Base-by-base conservation (phyloP, 2,888 invertebrate species). In the Gryllus longicercus region DNA sequence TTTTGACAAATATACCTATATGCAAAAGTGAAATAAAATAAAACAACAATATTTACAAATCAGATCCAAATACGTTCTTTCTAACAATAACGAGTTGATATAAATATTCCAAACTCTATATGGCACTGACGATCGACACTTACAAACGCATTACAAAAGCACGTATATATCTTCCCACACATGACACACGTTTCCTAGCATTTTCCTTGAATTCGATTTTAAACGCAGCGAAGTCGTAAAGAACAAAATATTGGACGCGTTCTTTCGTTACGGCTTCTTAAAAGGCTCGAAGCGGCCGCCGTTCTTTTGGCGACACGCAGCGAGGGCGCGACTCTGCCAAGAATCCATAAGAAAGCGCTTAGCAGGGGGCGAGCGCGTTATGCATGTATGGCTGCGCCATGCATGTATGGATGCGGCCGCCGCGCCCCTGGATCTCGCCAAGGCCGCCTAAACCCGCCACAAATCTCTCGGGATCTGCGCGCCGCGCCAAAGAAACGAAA, bases 341-440 rank as follows among this genome's bases (percentile, higher is more conserved):
- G n/a, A 63, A n/a, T n/a, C n/a, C 63, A 63, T 63, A n/a, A 63
- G n/a, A 63, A 63, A 63, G 63, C n/a, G 63, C 63, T 63, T 63
- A 63, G 63, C 63, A 63, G n/a, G 14, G 63, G n/a, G 63, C 63
- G n/a, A 12, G 63, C n/a, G 63, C 63, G 16, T 63, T 63, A 63
- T 63, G 63, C 63, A 63, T 63, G 63, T 63, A 63, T 63, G 63
- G 63, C 38, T 8, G 8, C n/a, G 1, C n/a, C 63, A 63, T 63
- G 63, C 63, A 63, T 63, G 63, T 63, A 63, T 63, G 63, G 63
- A 63, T 63, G 63, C n/a, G 63, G 63, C 14, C 0, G 63, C 14
- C n/a, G 14, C 14, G 16, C 14, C 63, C 63, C 14, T 63, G 63
- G 63, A 63, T 63, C 63, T n/a, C 63, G 63, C 63, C 14, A 63